A percentile compares a stretch with the other conserved stretches of the same genome.
Evolutionary conservation across 2,113 vertebrate species (phyloP).

Genomic region (Probosciger aterrimus): DNA sequence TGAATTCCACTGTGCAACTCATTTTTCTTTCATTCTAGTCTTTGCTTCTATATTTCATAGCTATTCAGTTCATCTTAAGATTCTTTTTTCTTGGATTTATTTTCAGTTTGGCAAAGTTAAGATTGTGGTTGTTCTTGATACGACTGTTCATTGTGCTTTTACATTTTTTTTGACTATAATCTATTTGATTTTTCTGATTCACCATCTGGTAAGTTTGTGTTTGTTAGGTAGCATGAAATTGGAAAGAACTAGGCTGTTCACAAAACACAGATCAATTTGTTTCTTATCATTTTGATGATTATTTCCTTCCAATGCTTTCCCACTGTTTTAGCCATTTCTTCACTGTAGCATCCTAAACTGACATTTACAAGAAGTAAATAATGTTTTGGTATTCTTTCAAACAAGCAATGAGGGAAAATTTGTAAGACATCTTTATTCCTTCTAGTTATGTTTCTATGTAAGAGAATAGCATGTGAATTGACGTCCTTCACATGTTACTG

Average conservation of each 20-base stretch:
- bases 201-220: conserved; percentile 31
- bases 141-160: conserved; percentile 11
- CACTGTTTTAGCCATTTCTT: background rate
- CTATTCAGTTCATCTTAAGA: background rate
- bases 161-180: conserved; percentile 23
- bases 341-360: background rate
- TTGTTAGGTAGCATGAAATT: conserved; percentile 49
- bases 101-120: conserved; percentile 36
- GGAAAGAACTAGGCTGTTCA: background rate
- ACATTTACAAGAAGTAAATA: background rate
- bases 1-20: background rate
- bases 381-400: background rate
- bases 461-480: background rate
- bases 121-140: background rate
- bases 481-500: background rate
- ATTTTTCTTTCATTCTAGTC: background rate
- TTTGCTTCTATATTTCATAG: background rate
- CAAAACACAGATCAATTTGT: background rate
- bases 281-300: background rate
- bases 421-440: background rate
- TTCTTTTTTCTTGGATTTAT: background rate
- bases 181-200: conserved; percentile 39
- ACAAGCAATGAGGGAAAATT: background rate
- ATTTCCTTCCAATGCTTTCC: background rate
- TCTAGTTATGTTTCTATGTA: background rate